phyloP scores from a whole-genome alignment of 92 coral and sea anemone genomes.

The Siderastrea siderea region DNA sequence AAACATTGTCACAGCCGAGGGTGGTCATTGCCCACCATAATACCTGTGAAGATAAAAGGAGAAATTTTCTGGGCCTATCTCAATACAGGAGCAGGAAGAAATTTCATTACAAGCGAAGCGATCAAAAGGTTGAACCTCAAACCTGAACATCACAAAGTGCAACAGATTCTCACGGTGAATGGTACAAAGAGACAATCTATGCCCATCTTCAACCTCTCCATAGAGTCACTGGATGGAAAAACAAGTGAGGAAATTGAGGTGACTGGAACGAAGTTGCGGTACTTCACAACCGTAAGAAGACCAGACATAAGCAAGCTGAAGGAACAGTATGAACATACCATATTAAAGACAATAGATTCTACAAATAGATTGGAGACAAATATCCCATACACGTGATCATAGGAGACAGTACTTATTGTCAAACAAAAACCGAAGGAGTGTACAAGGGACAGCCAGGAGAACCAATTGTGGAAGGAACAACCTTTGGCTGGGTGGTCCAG shows the following conservation, averaged over 20 bases:
- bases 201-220: constrained; percentile 53
- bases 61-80: constrained; percentile 63
- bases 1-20: constrained; percentile 57
- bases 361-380: constrained; percentile 12
- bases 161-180: constrained; percentile 64
- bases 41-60: constrained; percentile 58
- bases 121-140: constrained; percentile 25
- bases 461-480: constrained; percentile 56
- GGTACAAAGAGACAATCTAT: constrained; percentile 55
- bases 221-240: constrained; percentile 45
- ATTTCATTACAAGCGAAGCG: constrained; percentile 65
- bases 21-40: constrained; percentile 72
- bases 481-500: constrained; percentile 71
- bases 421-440: constrained; percentile 53
- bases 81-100: constrained; percentile 73
- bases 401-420: constrained; percentile 56
- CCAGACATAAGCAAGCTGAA: constrained; percentile 41
- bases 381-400: constrained; percentile 67
- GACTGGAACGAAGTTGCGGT: constrained; percentile 58
- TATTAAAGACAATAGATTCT: constrained; percentile 50
- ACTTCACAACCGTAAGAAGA: constrained; percentile 55
- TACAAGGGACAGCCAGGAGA: constrained; percentile 66
- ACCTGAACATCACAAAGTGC: constrained; percentile 61
- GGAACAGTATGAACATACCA: constrained; percentile 39
- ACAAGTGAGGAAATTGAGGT: constrained; percentile 64